Base-by-base conservation (phyloP, 2,888 invertebrate species). In the Nasonia oneida region DNA sequence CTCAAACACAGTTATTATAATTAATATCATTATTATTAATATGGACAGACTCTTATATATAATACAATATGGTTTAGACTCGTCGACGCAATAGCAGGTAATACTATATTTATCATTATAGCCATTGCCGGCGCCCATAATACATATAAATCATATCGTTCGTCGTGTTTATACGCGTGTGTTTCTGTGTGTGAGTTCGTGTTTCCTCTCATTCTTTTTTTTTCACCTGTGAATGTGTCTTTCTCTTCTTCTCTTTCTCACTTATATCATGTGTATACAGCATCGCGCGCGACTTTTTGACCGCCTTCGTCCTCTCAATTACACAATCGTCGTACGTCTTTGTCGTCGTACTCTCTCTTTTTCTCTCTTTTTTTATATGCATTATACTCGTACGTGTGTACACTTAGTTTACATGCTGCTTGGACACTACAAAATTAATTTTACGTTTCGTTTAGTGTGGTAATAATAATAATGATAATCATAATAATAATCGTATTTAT, bases 401-500 rank as follows among this genome's bases (percentile, higher is more conserved):
- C 92, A 92, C 90, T 91, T 92, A 92, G 92, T 92, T 92, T 93
- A 92, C 93, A 92, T 92, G 91, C 91, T 92, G 91, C 90, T 88
- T 89, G 90, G 91, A 92, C 91, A 92, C 93, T 93, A 93, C 92
- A 93, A 93, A 93, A 93, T 92, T 73, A 93, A 91, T 92, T 91
- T 6, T 42, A 91, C 91, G 90, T 92, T 91, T 81, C 50, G 57
- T 78, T 90, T 91, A 90, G 89, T 89, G 90, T 88, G 90, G 90
- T 90, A 87, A 78, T 90, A 89, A 90, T 91, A 74, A 86, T 89
- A 88, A 85, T 89, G 86, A 88, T 90, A 88, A 88, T 90, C 89
- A 88, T 87, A 86, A 94, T 94, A 94, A 94, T 94, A 89, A 88
- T 88, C 88, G 89, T 89, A 90, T 94, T 94, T 94, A 94, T 95